These are phyloP conservation scores for Oophaga pumilio DNA, from an alignment of 2,113 vertebrate genomes.

Conservation along the genomic window DNA sequence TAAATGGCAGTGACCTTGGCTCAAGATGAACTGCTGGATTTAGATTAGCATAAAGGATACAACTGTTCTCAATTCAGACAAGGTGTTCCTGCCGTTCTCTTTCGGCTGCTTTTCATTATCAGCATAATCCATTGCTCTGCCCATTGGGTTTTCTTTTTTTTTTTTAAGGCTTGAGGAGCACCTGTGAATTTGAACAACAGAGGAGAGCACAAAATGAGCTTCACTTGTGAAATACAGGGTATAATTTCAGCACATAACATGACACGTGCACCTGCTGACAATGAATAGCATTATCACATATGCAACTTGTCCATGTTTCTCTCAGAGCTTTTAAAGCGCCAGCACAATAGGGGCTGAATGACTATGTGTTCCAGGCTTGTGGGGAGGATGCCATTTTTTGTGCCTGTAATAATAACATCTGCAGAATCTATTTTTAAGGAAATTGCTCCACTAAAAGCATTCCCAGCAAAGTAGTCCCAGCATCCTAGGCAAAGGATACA, in stretches of 20 bases:
- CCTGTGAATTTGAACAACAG: slow-evolving; percentile 58
- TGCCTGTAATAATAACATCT: slow-evolving; percentile 57
- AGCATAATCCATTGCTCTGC: slow-evolving; percentile 40
- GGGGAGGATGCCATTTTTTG: slow-evolving; percentile 47
- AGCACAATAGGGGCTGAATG: slow-evolving; percentile 57
- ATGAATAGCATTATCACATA: slow-evolving; percentile 58
- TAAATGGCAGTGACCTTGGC: slow-evolving; percentile 12
- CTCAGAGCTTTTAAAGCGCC: slow-evolving; percentile 53
- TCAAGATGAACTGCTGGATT: slow-evolving; percentile 27
- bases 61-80: slow-evolving; percentile 40
- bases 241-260: slow-evolving; percentile 58
- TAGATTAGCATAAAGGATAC: slow-evolving; percentile 50
- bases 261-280: slow-evolving; percentile 57
- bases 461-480: slow-evolving; percentile 42
- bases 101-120: slow-evolving; percentile 42
- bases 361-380: slow-evolving; percentile 52
- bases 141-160: slow-evolving; percentile 46
- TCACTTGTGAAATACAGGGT: slow-evolving; percentile 56
- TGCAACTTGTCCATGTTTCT: slow-evolving; percentile 51
- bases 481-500: slow-evolving; percentile 47
- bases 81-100: slow-evolving; percentile 41
- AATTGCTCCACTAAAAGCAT: slow-evolving; percentile 58
- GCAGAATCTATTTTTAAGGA: slow-evolving; percentile 59
- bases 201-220: slow-evolving; percentile 54
- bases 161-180: slow-evolving; percentile 51